Conservation (phyloP, 2,113 vertebrate species). For the Pardalotus punctatus region DNA sequence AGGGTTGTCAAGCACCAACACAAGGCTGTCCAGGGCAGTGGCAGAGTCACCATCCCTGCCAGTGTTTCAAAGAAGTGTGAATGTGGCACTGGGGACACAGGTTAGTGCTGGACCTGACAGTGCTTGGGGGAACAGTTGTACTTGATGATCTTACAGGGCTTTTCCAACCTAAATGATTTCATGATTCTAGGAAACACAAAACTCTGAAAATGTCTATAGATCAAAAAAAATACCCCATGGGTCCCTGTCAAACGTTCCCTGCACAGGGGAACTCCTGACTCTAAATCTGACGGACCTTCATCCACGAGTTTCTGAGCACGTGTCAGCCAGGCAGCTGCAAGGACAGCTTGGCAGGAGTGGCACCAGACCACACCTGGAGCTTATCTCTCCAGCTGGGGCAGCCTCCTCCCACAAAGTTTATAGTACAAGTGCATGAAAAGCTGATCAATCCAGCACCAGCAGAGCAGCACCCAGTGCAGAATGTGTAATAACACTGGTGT, state of each 20-base stretch:
- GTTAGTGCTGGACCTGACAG: background rate
- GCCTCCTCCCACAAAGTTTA: conserved; percentile 5
- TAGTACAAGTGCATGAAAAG: background rate
- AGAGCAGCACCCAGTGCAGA: background rate
- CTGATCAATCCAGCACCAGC: background rate
- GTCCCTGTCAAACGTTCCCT: background rate
- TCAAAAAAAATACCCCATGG: fast-evolving
- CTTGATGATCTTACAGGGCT: background rate
- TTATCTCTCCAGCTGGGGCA: background rate
- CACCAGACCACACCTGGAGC: background rate
- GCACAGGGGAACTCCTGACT: background rate
- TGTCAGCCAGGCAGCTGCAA: background rate
- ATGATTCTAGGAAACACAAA: background rate
- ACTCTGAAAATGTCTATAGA: background rate
- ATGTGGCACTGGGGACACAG: background rate
- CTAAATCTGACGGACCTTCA: background rate
- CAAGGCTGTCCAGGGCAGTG: background rate
- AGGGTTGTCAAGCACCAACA: background rate
- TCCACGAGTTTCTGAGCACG: background rate
- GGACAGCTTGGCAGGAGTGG: background rate
- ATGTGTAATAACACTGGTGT: background rate
- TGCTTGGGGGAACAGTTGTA: background rate
- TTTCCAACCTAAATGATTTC: background rate
- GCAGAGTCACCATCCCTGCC: background rate
- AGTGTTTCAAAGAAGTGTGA: background rate